These are phyloP conservation scores for Apantesis nais DNA, from an alignment of 2,888 invertebrate species.

Conservation along the genomic window DNA sequence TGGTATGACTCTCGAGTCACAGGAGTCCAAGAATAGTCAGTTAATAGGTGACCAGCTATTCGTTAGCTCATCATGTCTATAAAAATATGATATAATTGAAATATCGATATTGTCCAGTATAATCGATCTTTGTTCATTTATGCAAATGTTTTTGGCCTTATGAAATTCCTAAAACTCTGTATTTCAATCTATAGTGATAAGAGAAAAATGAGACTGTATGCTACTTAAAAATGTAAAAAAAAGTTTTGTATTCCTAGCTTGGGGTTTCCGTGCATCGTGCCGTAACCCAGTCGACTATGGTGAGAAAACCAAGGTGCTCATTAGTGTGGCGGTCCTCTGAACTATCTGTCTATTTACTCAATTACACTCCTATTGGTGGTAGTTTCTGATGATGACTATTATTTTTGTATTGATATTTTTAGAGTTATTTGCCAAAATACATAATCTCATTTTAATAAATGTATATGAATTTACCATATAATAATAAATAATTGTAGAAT, in stretches of 20 bases:
- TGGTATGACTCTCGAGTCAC: too few species aligned
- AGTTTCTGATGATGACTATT: background rate
- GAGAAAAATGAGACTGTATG: background rate
- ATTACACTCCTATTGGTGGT: background rate
- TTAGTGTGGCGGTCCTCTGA: constrained; percentile 9
- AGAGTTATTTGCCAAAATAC: background rate
- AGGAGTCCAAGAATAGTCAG: too few species aligned
- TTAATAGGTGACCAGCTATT: too few species aligned
- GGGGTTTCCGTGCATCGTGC: constrained; percentile 2
- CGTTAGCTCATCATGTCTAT: too few species aligned
- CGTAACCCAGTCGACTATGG: constrained; percentile 10
- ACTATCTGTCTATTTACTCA: constrained; percentile 7
- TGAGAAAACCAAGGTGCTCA: constrained; percentile 13
- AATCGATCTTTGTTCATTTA: background rate
- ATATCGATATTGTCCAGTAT: background rate
- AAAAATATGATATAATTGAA: background rate
- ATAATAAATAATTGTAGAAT: background rate
- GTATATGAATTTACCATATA: background rate
- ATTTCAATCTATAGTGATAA: background rate
- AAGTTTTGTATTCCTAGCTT: constrained; percentile 16
- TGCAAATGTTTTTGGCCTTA: background rate
- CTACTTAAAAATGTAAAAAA: background rate
- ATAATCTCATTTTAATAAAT: background rate
- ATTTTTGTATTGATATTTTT: background rate
- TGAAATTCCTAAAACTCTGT: background rate